Evolutionary conservation across 2,888 invertebrate species (phyloP), one percentile per base, ranked within the genome.

Genomic region (Argyresthia albistria): DNA sequence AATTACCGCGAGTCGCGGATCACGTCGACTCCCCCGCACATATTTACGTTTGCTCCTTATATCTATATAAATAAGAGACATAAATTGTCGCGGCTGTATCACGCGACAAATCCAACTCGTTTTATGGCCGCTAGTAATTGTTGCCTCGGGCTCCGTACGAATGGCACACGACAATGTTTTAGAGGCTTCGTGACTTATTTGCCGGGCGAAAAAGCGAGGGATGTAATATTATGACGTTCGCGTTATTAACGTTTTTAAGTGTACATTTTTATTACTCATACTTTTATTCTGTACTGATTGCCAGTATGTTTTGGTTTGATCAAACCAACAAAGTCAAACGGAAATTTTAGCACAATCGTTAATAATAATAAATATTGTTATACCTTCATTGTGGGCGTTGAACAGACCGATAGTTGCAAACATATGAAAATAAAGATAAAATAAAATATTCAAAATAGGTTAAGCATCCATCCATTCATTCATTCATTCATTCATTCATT

Each of bases 1-100:
- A 86, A 87, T 86, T 87, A 81, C 86, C 74, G 78, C 79, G 75
- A 70, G 66, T 69, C 64, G 69, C 69, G 75, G 70, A 77, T 79
- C 83, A 76, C 80, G 64, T 63, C 39, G 76, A 65, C 67, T 71
- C 74, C 66, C 69, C 73, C 73, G 76, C 76, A 77, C 80, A 81
- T 84, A 84, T 84, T 82, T 79, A 39, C n/a, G 9, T 39, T 39
- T 8, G 39, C 39, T 39, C 39, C 10, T 39, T 39, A 39, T n/a
- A 39, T 8, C 10, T 39, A 39, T 39, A 39, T 39, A 39, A 39
- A 39, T 39, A 39, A 3, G 39, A 11, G 39, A 25, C 25, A 25
- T 25, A 25, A 25, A 25, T 39, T 39, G n/a, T 39, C 8, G 9
- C 39, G 39, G 39, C 39, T 25, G 25, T 25, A 25, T 25, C 60